Conservation (phyloP, 1,140 invertebrate species). For the Parasteatoda tepidariorum region DNA sequence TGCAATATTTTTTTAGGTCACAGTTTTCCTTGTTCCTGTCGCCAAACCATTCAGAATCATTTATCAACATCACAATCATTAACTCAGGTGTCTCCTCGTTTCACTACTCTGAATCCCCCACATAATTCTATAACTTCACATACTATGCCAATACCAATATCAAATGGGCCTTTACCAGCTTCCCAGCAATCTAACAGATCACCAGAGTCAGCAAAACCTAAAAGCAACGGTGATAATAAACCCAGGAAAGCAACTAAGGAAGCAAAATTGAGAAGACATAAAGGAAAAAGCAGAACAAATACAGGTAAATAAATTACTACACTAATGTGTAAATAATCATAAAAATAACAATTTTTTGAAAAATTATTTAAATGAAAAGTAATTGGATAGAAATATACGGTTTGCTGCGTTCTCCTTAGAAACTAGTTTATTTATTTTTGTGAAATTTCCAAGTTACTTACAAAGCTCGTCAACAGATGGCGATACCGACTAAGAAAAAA, state of each 20-base stretch:
- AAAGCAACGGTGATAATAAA: not conserved
- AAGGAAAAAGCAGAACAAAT: constrained; percentile 19
- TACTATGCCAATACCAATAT: not conserved
- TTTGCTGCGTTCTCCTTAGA: no score
- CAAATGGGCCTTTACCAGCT: not conserved
- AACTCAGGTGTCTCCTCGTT: not conserved
- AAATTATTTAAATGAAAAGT: no score
- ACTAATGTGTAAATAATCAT: no score
- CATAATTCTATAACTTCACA: not conserved
- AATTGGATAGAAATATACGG: no score
- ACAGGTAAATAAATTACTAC: constrained; percentile 19
- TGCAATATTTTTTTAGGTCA: constrained; percentile 7
- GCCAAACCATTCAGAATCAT: not conserved
- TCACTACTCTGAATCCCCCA: not conserved
- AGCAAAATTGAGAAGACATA: not conserved
- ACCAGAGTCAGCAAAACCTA: not conserved
- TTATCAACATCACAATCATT: not conserved
- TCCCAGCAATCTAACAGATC: not conserved
- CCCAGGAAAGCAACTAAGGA: constrained; percentile 10
- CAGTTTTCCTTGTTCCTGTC: constrained; percentile 17
- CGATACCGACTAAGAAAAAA: no score
- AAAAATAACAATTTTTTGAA: no score
- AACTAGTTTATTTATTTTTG: no score
- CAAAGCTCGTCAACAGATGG: no score
- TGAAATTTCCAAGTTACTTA: no score